These are phyloP conservation scores for Acleris cristana DNA, from an alignment of 2,888 invertebrate species.

Conservation along the genomic window DNA sequence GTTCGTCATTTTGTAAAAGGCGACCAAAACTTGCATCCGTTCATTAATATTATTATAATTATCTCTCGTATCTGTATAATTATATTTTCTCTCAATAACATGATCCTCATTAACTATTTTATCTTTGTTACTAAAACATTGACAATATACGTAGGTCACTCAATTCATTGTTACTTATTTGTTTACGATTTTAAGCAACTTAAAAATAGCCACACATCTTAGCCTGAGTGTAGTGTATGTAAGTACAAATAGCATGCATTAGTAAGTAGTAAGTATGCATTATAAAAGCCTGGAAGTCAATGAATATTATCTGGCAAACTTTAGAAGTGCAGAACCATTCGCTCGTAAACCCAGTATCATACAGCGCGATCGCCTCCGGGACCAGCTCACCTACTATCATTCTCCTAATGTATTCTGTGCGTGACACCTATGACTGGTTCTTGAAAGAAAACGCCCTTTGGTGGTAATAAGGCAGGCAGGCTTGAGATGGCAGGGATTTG, in stretches of 20 bases:
- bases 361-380: neutral
- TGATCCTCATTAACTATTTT: slow-evolving; percentile 5
- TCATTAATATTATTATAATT: neutral
- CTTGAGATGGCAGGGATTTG: too few relatives aligned
- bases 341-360: neutral
- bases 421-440: too few relatives aligned
- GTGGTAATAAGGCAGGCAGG: too few relatives aligned
- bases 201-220: too few relatives aligned
- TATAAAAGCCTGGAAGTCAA: too few relatives aligned
- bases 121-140: neutral
- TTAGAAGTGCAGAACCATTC: neutral
- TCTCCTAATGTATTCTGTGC: slow-evolving; percentile 42
- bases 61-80: neutral
- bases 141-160: neutral
- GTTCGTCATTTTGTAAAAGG: slow-evolving; percentile 7
- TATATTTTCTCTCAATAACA: neutral
- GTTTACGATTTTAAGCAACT: neutral
- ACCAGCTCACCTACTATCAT: neutral
- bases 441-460: too few relatives aligned
- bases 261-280: too few relatives aligned
- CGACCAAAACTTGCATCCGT: neutral
- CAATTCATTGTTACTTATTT: neutral
- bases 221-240: too few relatives aligned
- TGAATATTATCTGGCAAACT: neutral
- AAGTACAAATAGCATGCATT: too few relatives aligned